Evolutionary conservation across 2,113 vertebrate genomes (phyloP), one percentile per base, ranked within the genome.

Genomic region (Brachyhypopomus gauderio): DNA sequence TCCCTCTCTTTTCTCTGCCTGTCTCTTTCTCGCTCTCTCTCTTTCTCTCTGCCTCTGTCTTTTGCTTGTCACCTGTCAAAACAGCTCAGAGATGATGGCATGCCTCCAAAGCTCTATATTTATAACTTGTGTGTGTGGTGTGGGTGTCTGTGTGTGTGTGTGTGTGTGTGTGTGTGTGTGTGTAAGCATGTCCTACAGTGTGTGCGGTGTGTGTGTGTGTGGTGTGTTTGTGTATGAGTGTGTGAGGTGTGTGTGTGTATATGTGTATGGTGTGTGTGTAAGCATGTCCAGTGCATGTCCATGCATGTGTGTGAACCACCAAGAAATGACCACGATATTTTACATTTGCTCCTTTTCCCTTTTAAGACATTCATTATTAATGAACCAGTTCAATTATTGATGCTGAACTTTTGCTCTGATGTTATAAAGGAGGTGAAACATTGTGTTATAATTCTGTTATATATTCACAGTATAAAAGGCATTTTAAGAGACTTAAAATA

Each of bases 41-140:
- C 27, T 66, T 4, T 66, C 63, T 34, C 27, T 34, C 25, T 19
- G 1, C 30, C 14, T 19, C 63, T 38, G 5, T 38, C 34, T 64
- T 19, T 58, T 58, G 23, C 23, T 14, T 56, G 20, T 64, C 23
- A 58, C 52, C 52, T 19, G 48, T 56, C 76, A 69, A 11, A 25
- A 5, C 52, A 25, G 30, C 48, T 78, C 52, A 78, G 27, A 74
- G 41, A 74, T 63, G 72, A 20, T 64, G 41, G n/a, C 11, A 38
- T 22, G 19, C 34, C 62, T 60, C 60, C 3, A 55, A 77, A 36
- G 45, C 6, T 1, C 27, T 69, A 45, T 69, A 78, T 78, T 78
- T 64, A 34, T 80, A 64, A 23, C 78, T 56, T 20, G 22, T 41
- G 5, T 45, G 41, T 45, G 41, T n/a, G 11, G 34, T 27, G 17